Percentiles rank a stretch among this genome's conserved stretches.
Evolutionary conservation across 2,797 vertebrate species (phyloP).

Genomic region (Echiichthys vipera): DNA sequence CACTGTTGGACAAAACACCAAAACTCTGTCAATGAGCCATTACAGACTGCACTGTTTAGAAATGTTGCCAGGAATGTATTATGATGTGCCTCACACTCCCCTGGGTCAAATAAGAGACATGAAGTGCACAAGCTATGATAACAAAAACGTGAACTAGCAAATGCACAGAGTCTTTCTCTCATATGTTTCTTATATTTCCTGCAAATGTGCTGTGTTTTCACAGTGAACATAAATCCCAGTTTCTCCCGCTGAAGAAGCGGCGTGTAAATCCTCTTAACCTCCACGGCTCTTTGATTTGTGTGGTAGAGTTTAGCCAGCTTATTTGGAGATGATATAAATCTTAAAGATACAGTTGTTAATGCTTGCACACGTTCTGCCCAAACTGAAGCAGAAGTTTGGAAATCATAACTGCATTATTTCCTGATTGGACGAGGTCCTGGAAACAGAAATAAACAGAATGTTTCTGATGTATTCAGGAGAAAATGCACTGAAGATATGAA

Average conservation of each 20-base stretch:
- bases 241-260: neutral
- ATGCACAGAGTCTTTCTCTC: neutral
- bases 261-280: constrained; percentile 6
- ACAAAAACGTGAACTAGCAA: neutral
- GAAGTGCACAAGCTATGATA: too few species aligned
- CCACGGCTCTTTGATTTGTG: neutral
- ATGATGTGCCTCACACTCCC: neutral
- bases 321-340: constrained; percentile 20
- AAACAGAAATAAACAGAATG: constrained; percentile 45
- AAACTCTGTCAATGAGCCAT: neutral
- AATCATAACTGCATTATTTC: constrained; percentile 27
- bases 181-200: neutral
- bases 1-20: neutral
- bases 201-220: neutral
- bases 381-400: constrained; percentile 28
- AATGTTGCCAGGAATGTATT: neutral
- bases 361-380: constrained; percentile 1
- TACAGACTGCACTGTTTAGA: neutral
- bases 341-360: constrained; percentile 3
- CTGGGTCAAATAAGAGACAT: neutral
- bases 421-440: constrained; percentile 52
- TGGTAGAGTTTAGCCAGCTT: neutral
- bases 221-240: neutral
- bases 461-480: constrained; percentile 1
- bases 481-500: constrained; percentile 4